phyloP scores from a whole-genome alignment of 2,113 vertebrate genomes.

The Daphoenositta chrysoptera region DNA sequence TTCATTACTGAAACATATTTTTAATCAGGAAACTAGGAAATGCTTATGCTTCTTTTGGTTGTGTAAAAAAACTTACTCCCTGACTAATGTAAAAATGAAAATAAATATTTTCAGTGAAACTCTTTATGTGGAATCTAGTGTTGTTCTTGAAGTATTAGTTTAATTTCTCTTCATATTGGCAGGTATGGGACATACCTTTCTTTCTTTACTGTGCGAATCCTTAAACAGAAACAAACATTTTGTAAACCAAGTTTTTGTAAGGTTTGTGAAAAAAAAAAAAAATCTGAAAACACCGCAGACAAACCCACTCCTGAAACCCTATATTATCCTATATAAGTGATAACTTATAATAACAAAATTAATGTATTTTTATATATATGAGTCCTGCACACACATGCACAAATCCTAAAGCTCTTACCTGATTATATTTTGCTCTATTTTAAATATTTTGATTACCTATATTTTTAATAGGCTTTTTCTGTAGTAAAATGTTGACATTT shows the following conservation, averaged over 20 bases:
- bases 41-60: neutral
- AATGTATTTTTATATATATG: neutral
- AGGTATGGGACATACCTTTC: neutral
- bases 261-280: neutral
- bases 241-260: neutral
- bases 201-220: neutral
- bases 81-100: neutral
- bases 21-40: neutral
- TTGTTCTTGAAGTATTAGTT: neutral
- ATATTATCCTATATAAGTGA: neutral
- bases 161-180: neutral
- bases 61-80: neutral
- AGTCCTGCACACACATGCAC: neutral
- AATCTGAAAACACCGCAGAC: fast-evolving
- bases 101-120: neutral
- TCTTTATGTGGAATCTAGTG: neutral
- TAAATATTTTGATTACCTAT: neutral
- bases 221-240: neutral
- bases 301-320: neutral
- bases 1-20: neutral
- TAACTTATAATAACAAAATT: neutral
- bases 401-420: neutral
- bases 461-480: neutral
- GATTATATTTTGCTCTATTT: neutral
- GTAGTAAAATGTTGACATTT: neutral